Evolutionary conservation across 1,140 invertebrate species (phyloP), one percentile per base, ranked within the genome.

Genomic region (Mactra quadrangularis): DNA sequence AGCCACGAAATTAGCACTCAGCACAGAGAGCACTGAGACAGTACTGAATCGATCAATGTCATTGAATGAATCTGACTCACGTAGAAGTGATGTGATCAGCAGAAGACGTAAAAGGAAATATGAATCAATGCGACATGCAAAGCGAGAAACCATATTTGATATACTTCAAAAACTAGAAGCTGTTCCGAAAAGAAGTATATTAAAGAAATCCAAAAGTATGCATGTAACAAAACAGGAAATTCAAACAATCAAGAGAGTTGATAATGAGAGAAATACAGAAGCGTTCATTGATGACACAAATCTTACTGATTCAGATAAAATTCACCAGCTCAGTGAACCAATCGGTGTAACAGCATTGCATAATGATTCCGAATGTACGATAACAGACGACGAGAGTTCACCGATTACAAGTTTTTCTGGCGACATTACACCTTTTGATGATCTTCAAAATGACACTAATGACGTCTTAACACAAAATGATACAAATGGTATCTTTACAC

Each of bases 101-200:
- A 62, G 29, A 27, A n/a, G 72, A 45, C 55, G 74, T 19, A 76
- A 76, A 31, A 41, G 74, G 13, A 76, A 64, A 33, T 76, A 76
- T 27, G 53, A 76, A 55, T 76, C 74, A 31, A 22, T 76, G 25
- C n/a, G 74, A 50, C 57, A 76, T 13, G 25, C 74, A 17, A 60
- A 47, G 57, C 38, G 41, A 33, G 45, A 76, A 31, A 60, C 74
- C 6, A 45, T 76, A 31, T 76, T 76, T 64, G 38, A 45, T 27
- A 38, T 22, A 19, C 6, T 76, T 33, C 41, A 47, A 22, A 76
- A 38, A n/a, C 74, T 60, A 45, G 45, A 76, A 7, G 57, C 31
- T 17, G 29, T 59, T 27, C 74, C 74, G 19, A 62, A 45, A 35
- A 76, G 62, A 50, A 52, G 74, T 15, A 76, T 76, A 31, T 25